A percentile compares a stretch with the other conserved stretches of the same genome.
Evolutionary conservation across 2,113 vertebrate species (phyloP).

Genomic region (Mus pahari): DNA sequence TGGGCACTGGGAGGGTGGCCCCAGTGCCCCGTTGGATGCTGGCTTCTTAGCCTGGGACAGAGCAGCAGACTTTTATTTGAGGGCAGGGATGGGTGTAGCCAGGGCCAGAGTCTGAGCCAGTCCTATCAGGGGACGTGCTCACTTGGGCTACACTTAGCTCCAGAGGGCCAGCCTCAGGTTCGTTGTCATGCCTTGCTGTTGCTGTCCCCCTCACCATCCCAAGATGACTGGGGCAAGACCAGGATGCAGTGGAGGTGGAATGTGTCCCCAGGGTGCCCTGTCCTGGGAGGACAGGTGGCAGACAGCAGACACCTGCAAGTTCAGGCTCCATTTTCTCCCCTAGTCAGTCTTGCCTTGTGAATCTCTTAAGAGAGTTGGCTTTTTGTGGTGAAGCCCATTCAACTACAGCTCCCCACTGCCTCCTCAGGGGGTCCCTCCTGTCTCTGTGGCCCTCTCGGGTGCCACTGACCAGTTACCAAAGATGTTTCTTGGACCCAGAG

Average conservation of each 20-base stretch:
- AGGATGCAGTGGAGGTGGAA: neutral
- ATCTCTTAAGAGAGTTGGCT: neutral
- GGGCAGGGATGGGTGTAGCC: neutral
- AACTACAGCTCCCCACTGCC: neutral
- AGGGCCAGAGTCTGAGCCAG: neutral
- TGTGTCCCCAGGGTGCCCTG: neutral
- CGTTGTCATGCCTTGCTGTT: neutral
- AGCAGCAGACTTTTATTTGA: neutral
- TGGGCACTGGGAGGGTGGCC: neutral
- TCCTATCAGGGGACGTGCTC: neutral
- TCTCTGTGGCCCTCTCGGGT: neutral
- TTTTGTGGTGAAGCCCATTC: neutral
- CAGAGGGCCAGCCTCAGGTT: neutral
- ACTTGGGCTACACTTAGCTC: neutral
- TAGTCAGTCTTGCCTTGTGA: neutral
- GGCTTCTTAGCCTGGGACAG: neutral
- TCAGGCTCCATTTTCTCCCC: neutral
- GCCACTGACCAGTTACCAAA: neutral
- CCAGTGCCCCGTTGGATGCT: neutral
- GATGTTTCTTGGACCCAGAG: neutral
- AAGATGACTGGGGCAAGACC: neutral
- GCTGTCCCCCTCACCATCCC: neutral
- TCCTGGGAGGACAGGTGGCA: neutral
- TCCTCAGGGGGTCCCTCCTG: neutral
- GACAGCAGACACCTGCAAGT: neutral